These are phyloP conservation scores for Drosophila acutilabella DNA, from an alignment of 2,888 invertebrate genomes.

Conservation along the genomic window DNA sequence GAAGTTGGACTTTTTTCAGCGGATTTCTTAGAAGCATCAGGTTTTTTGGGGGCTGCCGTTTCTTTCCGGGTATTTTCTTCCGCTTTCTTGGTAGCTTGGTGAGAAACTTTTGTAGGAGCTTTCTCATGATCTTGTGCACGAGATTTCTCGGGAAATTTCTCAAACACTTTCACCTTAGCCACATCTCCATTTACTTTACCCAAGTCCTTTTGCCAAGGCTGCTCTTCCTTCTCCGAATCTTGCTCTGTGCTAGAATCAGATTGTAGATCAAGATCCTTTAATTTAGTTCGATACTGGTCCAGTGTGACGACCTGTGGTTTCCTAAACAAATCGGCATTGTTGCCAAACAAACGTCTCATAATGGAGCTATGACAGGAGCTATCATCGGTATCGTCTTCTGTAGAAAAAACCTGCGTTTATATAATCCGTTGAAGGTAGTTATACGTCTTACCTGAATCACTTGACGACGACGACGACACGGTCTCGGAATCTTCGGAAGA, in stretches of 20 bases:
- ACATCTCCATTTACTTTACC: constrained; percentile 2
- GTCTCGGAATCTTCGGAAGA: neutral
- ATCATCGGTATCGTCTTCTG: neutral
- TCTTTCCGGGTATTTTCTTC: too few relatives aligned
- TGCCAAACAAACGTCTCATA: neutral
- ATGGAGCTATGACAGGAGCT: too few relatives aligned
- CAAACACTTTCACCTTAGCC: constrained; percentile 23
- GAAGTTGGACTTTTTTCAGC: too few relatives aligned
- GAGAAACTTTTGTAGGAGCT: neutral
- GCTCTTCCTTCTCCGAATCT: neutral
- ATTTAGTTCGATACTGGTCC: too few relatives aligned
- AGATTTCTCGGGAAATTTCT: neutral
- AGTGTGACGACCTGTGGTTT: neutral
- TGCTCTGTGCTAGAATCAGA: neutral
- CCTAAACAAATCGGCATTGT: constrained; percentile 17
- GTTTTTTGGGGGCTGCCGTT: too few relatives aligned
- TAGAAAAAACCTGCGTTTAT: too few relatives aligned
- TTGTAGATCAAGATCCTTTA: too few relatives aligned
- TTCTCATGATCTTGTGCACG: too few relatives aligned
- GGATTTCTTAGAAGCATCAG: too few relatives aligned
- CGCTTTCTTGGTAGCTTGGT: too few relatives aligned
- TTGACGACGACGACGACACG: too few relatives aligned
- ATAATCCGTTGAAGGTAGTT: too few relatives aligned
- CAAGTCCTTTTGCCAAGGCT: neutral
- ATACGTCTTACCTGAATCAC: neutral